Evolutionary conservation across 2,113 vertebrate genomes (phyloP), one percentile per base, ranked within the genome.

Genomic region (Alectura lathami): DNA sequence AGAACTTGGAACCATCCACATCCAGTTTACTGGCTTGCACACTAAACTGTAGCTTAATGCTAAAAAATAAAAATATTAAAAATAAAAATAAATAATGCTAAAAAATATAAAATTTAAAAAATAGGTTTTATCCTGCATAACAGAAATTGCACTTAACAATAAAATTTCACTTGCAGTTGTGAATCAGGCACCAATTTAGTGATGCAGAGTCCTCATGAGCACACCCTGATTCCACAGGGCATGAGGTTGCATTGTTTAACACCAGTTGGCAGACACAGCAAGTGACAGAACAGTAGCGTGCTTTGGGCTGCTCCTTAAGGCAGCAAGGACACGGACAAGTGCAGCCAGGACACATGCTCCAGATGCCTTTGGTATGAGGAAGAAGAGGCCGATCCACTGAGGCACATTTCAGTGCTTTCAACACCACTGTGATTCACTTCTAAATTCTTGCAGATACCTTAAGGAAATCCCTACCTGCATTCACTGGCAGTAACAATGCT

Each of bases 191-290:
- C 14, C 1, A 0, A 47, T 48, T 74, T 36, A 59, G 45, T 5
- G 24, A 36, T 0, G 0, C 2, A 3, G 30, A 80, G 6, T 42
- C 42, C 50, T 43, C 8, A 18, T 32, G 36, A 32, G 16, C 3
- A 1, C 13, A 13, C 4, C 17, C 5, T 6, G 21, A 8, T 29
- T 18, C 36, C 57, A 50, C 1, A 15, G 26, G 27, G n/a, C 30
- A 67, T 34, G 17, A 62, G 45, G 6, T 13, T 73, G 51, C 9
- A 22, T 75, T 54, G 51, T 36, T 72, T 62, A 72, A 59, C 47
- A 47, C 9, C 24, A 36, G 23, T 18, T 32, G 47, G 38, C 9
- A 56, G 8, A 34, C 18, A 45, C 48, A 63, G 21, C 40, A 75
- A 13, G 9, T 17, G 8, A 8, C 38, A 11, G 54, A 26, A 32